Conservation (phyloP, 2,888 invertebrate species). For the Caenorhabditis wallacei region DNA sequence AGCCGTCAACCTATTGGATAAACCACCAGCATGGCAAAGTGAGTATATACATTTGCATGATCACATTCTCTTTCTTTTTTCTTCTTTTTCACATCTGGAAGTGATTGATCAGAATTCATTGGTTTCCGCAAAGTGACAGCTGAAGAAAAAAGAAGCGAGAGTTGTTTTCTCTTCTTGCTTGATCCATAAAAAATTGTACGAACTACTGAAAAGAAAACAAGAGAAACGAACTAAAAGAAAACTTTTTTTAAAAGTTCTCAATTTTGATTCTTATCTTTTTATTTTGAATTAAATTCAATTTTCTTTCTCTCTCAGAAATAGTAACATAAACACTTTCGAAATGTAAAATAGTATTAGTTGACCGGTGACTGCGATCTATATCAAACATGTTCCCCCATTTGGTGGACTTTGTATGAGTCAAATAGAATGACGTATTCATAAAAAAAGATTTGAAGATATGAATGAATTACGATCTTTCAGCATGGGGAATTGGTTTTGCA, state of each 20-base stretch:
- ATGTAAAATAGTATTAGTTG: slow-evolving; percentile 20
- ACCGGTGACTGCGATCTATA: slow-evolving; percentile 31
- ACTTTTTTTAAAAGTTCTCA: slow-evolving; percentile 17
- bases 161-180: slow-evolving; percentile 29
- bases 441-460: slow-evolving; percentile 14
- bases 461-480: slow-evolving; percentile 68
- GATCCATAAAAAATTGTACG: slow-evolving; percentile 58
- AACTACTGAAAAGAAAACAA: slow-evolving; percentile 25
- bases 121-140: slow-evolving; percentile 44
- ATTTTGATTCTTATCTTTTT: neutral
- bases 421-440: slow-evolving; percentile 24
- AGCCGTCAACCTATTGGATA: slow-evolving; percentile 68
- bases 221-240: slow-evolving; percentile 1
- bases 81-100: slow-evolving; percentile 60
- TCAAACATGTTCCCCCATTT: slow-evolving; percentile 33
- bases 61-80: neutral
- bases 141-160: neutral
- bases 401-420: slow-evolving; percentile 35
- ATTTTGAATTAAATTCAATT: neutral
- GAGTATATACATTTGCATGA: slow-evolving; percentile 57
- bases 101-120: slow-evolving; percentile 54
- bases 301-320: slow-evolving; percentile 10
- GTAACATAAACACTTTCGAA: slow-evolving; percentile 27
- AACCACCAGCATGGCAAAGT: slow-evolving; percentile 76
- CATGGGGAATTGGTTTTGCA: slow-evolving; percentile 80